Evolutionary conservation across 2,888 invertebrate species (phyloP).

Genomic region (Candidula unifasciata): DNA sequence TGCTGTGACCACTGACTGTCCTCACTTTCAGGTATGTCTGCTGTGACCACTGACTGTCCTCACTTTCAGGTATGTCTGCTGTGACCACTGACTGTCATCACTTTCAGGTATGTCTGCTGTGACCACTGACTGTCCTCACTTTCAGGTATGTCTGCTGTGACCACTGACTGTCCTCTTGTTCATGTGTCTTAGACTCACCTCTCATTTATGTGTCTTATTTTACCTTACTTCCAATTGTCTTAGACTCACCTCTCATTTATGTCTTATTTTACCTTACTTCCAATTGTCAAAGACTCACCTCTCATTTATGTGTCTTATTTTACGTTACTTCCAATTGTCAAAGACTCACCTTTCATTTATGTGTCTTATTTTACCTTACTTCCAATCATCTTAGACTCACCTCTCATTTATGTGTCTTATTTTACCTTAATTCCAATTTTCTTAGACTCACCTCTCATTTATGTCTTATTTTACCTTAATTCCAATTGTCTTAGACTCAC

Average conservation of each 20-base stretch:
- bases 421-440: no score
- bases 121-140: conserved; percentile 91
- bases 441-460: background rate
- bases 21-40: background rate
- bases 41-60: conserved; percentile 93
- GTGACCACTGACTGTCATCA: background rate
- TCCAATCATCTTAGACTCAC: background rate
- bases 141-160: conserved; percentile 82
- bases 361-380: background rate
- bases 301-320: background rate
- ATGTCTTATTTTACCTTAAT: background rate
- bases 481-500: background rate
- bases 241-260: background rate
- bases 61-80: conserved; percentile 84
- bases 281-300: background rate
- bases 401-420: background rate
- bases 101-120: no score
- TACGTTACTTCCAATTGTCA: background rate
- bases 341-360: background rate
- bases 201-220: background rate
- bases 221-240: background rate
- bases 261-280: background rate
- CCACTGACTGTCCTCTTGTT: background rate
- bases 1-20: background rate
- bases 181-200: background rate